Evolutionary conservation across 2,888 invertebrate species (phyloP).

Genomic region (Zelleria hepariella): DNA sequence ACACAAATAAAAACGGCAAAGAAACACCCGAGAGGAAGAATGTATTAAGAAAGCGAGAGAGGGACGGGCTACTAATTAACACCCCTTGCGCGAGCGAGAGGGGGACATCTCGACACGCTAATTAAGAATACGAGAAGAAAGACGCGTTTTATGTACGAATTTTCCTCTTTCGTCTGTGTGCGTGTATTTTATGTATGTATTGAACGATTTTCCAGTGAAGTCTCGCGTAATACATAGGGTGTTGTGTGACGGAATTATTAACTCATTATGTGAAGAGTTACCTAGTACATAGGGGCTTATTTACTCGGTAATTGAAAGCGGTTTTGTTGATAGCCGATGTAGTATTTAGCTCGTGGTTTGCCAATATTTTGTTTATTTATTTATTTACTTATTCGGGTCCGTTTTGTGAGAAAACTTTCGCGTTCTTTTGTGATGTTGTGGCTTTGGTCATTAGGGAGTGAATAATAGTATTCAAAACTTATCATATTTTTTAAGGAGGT

Average conservation of each 20-base stretch:
- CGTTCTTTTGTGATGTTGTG: neutral
- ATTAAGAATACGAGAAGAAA: constrained; percentile 81
- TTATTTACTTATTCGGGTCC: neutral
- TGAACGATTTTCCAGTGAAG: constrained; percentile 43
- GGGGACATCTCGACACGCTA: constrained; percentile 67
- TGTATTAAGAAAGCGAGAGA: constrained; percentile 72
- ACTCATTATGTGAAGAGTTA: constrained; percentile 71
- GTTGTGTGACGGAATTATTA: constrained; percentile 50
- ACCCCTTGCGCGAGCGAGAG: constrained; percentile 53
- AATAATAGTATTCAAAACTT: no score
- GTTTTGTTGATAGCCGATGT: constrained; percentile 52
- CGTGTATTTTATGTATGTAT: constrained; percentile 32
- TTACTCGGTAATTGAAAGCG: constrained; percentile 69
- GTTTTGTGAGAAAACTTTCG: neutral
- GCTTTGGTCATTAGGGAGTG: no score
- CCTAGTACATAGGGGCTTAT: constrained; percentile 59
- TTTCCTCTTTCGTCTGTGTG: constrained; percentile 32
- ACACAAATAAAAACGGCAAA: constrained; percentile 71
- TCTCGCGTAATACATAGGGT: constrained; percentile 38
- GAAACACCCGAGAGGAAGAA: constrained; percentile 72
- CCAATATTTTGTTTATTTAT: neutral
- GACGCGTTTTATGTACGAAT: constrained; percentile 70
- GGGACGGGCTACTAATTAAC: constrained; percentile 66
- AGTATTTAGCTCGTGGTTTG: neutral
- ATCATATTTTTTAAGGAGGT: no score